Evolutionary conservation across 2,797 vertebrate genomes (phyloP).

Genomic region (Sparidentex hasta): DNA sequence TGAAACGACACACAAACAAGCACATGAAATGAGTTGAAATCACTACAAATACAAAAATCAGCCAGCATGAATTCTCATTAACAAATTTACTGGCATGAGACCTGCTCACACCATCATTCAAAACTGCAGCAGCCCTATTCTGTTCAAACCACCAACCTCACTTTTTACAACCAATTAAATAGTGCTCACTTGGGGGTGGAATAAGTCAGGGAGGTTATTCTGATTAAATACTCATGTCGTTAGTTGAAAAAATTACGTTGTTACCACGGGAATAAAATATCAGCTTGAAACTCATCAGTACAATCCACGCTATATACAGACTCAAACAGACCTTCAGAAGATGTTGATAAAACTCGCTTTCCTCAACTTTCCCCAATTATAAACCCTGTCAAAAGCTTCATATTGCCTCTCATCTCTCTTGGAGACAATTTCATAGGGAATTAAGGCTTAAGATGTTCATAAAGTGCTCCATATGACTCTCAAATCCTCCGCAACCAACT

Average conservation of each 20-base stretch:
- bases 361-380: constrained; percentile 17
- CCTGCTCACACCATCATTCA: constrained; percentile 81
- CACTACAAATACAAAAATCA: constrained; percentile 45
- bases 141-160: constrained; percentile 51
- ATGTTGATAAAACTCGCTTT: constrained; percentile 44
- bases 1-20: constrained; percentile 29
- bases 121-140: constrained; percentile 65
- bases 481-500: constrained; percentile 55
- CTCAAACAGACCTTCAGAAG: constrained; percentile 57
- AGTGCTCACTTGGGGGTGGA: constrained; percentile 56
- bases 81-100: constrained; percentile 71
- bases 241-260: constrained; percentile 64
- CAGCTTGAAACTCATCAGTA: constrained; percentile 67
- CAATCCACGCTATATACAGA: constrained; percentile 75
- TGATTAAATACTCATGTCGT: constrained; percentile 65
- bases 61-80: constrained; percentile 50
- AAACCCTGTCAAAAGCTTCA: constrained; percentile 55
- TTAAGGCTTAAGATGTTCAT: constrained; percentile 84
- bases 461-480: constrained; percentile 83
- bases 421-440: constrained; percentile 62
- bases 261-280: constrained; percentile 75
- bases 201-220: constrained; percentile 32
- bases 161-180: constrained; percentile 56
- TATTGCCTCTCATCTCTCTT: constrained; percentile 29
- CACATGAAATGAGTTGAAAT: constrained; percentile 48